Evolutionary conservation across 1,140 invertebrate genomes (phyloP).

Genomic region (Liolophura sinensis): DNA sequence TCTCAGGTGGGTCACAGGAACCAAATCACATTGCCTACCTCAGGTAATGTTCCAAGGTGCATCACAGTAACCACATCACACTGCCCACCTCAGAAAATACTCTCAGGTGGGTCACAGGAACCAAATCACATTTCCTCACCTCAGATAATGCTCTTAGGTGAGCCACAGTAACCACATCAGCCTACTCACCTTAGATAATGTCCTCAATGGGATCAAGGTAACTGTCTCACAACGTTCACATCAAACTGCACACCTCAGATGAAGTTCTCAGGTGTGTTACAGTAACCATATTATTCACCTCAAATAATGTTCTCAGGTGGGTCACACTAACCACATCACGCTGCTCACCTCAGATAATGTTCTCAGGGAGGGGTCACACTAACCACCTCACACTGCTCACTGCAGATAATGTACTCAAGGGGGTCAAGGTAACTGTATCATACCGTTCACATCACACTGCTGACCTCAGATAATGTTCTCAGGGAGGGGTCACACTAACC

Average conservation of each 20-base stretch:
- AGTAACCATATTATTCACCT: too few species aligned
- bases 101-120: too few species aligned
- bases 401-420: slow-evolving; percentile 76
- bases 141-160: too few species aligned
- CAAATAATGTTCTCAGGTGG: slow-evolving; percentile 76
- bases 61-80: background rate
- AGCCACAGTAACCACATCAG: too few species aligned
- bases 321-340: background rate
- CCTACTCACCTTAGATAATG: too few species aligned
- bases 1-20: slow-evolving; percentile 66
- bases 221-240: too few species aligned
- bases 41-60: slow-evolving; percentile 80
- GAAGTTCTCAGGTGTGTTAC: too few species aligned
- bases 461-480: slow-evolving; percentile 69
- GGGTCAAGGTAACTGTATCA: slow-evolving; percentile 5
- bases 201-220: too few species aligned
- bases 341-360: slow-evolving; percentile 65
- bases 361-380: slow-evolving; percentile 68
- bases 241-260: too few species aligned
- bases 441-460: background rate
- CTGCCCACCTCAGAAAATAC: too few species aligned
- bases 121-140: too few species aligned
- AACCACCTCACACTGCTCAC: background rate
- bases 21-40: background rate
- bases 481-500: slow-evolving; percentile 63